phyloP scores from a whole-genome alignment of 1,140 invertebrate species.

The Harlomillsia oculata region DNA sequence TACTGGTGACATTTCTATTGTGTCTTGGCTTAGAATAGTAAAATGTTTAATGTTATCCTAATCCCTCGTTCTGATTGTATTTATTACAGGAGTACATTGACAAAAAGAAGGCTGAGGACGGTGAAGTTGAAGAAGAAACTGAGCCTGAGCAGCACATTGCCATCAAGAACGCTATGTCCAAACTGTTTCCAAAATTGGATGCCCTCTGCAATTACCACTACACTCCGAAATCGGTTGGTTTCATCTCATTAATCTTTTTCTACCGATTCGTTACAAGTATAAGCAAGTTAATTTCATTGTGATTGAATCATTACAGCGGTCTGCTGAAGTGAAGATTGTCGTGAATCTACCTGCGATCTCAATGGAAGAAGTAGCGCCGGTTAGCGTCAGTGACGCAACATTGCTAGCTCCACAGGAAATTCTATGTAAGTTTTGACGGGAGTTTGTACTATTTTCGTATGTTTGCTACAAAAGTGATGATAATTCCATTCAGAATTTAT shows the following conservation, averaged over 20 bases:
- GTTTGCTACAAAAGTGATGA: conserved; percentile 20
- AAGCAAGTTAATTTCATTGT: neutral
- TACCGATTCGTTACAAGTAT: neutral
- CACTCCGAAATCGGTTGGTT: conserved; percentile 68
- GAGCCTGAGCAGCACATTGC: conserved; percentile 61
- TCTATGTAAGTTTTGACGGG: conserved; percentile 46
- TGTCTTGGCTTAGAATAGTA: neutral
- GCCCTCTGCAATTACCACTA: conserved; percentile 89
- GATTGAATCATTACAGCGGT: conserved; percentile 45
- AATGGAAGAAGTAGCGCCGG: conserved; percentile 93
- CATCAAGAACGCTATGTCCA: conserved; percentile 64
- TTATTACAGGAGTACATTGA: conserved; percentile 29
- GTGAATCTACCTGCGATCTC: conserved; percentile 81
- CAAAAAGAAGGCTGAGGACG: conserved; percentile 20
- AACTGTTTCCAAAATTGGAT: conserved; percentile 78
- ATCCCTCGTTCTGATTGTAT: neutral
- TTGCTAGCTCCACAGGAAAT: conserved; percentile 92
- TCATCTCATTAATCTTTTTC: neutral
- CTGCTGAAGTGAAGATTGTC: conserved; percentile 81
- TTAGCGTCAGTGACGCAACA: conserved; percentile 68
- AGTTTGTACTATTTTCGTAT: neutral
- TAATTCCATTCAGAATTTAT: conserved; percentile 12
- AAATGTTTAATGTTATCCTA: neutral
- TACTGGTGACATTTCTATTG: too few relatives aligned
- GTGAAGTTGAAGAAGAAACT: conserved; percentile 44